Conservation (phyloP, 2,797 vertebrate genomes). For the Tapera naevia region DNA sequence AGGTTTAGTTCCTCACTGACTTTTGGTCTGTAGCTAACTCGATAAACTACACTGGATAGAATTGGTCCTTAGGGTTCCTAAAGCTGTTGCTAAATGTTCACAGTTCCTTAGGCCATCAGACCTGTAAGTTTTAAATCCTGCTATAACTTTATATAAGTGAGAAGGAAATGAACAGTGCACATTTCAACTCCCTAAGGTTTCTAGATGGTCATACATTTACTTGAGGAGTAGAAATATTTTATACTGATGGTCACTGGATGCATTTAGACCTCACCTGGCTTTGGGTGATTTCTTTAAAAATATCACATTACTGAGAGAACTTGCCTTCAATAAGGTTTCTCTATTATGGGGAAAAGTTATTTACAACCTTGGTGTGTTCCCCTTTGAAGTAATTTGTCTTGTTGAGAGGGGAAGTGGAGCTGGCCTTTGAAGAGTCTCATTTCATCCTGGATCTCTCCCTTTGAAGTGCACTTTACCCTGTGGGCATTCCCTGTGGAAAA, state of each 20-base stretch:
- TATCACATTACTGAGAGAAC: constrained; percentile 55
- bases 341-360: constrained; percentile 55
- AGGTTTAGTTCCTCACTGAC: background rate
- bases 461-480: constrained; percentile 65
- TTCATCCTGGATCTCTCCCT: constrained; percentile 63
- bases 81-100: background rate
- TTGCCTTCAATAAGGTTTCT: constrained; percentile 57
- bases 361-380: constrained; percentile 66
- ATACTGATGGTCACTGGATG: background rate
- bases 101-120: background rate
- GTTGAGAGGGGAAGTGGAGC: constrained; percentile 55
- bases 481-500: constrained; percentile 65
- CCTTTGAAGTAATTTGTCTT: constrained; percentile 71
- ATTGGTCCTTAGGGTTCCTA: background rate
- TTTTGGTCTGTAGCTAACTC: background rate
- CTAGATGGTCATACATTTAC: background rate
- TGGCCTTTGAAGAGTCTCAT: constrained; percentile 69
- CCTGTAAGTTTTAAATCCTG: background rate
- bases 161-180: background rate
- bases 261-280: constrained; percentile 37
- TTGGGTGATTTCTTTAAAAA: constrained; percentile 45
- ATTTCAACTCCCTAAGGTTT: background rate
- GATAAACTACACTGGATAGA: background rate
- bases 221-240: background rate
- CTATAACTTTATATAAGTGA: background rate